These are phyloP conservation scores for Drosophila nikananu DNA, from an alignment of 1,140 invertebrate species.

Conservation along the genomic window DNA sequence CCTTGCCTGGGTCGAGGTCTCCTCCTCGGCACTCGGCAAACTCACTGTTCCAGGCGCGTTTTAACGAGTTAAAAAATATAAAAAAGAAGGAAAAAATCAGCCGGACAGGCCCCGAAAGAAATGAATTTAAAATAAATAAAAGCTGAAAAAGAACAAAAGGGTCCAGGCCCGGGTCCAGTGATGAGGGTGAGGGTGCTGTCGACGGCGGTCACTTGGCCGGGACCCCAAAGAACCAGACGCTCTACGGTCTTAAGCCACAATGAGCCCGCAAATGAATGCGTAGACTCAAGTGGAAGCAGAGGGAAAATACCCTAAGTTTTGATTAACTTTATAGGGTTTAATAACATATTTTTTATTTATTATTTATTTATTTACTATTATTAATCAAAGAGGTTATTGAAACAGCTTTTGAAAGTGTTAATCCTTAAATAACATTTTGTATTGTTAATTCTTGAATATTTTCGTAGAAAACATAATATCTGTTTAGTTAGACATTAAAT, in stretches of 20 bases:
- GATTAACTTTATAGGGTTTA: neutral
- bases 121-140: conserved; percentile 84
- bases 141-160: conserved; percentile 76
- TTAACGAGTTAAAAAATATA: conserved; percentile 78
- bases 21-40: conserved; percentile 5
- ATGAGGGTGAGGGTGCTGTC: conserved; percentile 73
- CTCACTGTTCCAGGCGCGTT: conserved; percentile 50
- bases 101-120: conserved; percentile 46
- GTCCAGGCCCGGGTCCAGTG: conserved; percentile 11
- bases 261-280: conserved; percentile 81
- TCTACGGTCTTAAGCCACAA: conserved; percentile 54
- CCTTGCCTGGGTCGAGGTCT: conserved; percentile 54
- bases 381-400: accelerated
- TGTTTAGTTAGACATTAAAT: neutral
- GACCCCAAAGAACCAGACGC: conserved; percentile 33
- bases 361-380: neutral
- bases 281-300: conserved; percentile 65
- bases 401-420: neutral
- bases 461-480: neutral
- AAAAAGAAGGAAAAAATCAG: conserved; percentile 44
- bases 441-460: neutral
- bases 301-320: conserved; percentile 15
- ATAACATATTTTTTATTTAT: too few species aligned
- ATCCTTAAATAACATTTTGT: neutral
- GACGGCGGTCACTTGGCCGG: conserved; percentile 44